Percentiles rank a stretch among this genome's conserved stretches.
Conservation (phyloP, 2,888 invertebrate species). For the Oscheius myriophilus region DNA sequence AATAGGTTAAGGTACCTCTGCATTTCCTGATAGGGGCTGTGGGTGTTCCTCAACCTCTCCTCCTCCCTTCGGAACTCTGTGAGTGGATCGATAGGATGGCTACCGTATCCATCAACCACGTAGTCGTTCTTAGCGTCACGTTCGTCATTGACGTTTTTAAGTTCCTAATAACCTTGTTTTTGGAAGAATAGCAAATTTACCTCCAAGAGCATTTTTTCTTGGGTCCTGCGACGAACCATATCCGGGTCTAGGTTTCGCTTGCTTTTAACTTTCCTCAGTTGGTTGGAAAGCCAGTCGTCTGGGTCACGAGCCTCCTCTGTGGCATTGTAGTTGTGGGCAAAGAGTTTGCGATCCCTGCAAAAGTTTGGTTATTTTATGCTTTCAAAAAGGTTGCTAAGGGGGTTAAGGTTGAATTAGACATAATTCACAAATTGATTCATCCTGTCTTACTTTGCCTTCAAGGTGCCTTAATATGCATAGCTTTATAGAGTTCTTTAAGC, state of each 20-base stretch:
- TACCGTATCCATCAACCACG: conserved; percentile 18
- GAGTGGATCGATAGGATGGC: conserved; percentile 52
- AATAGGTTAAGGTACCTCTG: not conserved
- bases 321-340: conserved; percentile 39
- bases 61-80: conserved; percentile 64
- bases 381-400: not conserved
- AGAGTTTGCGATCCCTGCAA: conserved; percentile 36
- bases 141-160: conserved; percentile 46
- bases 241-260: conserved; percentile 62
- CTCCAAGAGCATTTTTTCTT: conserved; percentile 71
- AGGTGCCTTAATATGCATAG: too few species aligned
- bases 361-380: not conserved
- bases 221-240: conserved; percentile 63
- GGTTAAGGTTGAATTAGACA: too few species aligned
- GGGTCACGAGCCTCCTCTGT: conserved; percentile 41
- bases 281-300: conserved; percentile 67
- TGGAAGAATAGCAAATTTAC: conserved; percentile 23
- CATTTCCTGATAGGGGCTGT: conserved; percentile 53
- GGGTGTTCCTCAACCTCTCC: conserved; percentile 57
- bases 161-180: conserved; percentile 38
- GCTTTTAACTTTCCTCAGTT: conserved; percentile 59
- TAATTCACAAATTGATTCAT: too few species aligned
- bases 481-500: too few species aligned
- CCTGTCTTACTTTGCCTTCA: too few species aligned
- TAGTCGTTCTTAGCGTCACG: not conserved